Evolutionary conservation across 2,888 invertebrate species (phyloP), one percentile per base, ranked within the genome.

Genomic region (Shargacucullia verbasci): DNA sequence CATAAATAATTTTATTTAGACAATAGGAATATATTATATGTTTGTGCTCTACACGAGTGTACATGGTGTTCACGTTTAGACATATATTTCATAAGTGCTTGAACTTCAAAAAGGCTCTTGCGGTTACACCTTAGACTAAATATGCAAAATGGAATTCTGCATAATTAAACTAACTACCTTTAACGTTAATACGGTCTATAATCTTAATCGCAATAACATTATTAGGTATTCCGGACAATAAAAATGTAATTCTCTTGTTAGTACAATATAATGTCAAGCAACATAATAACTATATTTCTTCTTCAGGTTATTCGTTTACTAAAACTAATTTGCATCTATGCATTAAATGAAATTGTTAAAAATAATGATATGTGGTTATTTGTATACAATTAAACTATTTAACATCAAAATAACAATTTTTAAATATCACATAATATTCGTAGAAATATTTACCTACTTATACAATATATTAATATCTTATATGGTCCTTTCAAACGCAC

Each of bases 401-500:
- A 89, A 88, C 86, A 87, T 90, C 85, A 87, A 91, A 87, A 86
- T 89, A 91, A 91, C 87, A 87, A 85, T 85, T 73, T 86, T 86
- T 88, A 90, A 91, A 91, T 92, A 93, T 92, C 91, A 92, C 91
- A 90, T 92, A 92, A 89, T 92, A 90, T 90, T 92, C 89, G 88
- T 92, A 89, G 87, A 84, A 85, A 83, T 84, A 87, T 87, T 79
- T 67, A 78, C 66, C 82, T 88, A 86, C 80, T 84, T 82, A 71
- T 83, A 83, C 86, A 89, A 88, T 90, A 91, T 89, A 88, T 84
- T 87, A 75, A 85, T 86, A 83, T 93, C 86, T 88, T 82, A 75
- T 83, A 82, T 81, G 81, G 80, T 81, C 76, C 88, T 82, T 85
- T 79, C 69, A 80, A 81, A 82, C 82, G 79, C 83, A 77, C 82